Conservation (phyloP, 2,797 vertebrate species). For the Morelia viridis region DNA sequence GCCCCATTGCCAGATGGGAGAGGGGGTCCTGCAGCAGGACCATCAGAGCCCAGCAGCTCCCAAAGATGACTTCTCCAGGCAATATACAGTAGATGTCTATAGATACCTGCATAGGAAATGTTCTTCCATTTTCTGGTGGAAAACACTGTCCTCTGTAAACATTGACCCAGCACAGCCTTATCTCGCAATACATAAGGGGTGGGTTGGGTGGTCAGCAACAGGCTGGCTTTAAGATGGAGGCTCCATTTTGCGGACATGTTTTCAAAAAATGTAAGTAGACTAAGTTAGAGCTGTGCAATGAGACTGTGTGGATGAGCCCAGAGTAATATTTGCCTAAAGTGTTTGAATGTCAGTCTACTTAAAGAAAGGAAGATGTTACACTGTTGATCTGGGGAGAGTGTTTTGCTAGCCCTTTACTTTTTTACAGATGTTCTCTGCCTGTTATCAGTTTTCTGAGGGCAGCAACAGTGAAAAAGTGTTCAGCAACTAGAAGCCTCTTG, state of each 20-base stretch:
- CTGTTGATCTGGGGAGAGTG: background rate
- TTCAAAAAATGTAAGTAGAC: background rate
- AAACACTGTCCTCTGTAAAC: background rate
- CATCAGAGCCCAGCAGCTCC: background rate
- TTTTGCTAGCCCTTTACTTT: background rate
- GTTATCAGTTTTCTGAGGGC: background rate
- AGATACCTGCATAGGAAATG: background rate
- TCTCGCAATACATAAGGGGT: no score
- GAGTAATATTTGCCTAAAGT: background rate
- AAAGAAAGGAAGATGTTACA: background rate
- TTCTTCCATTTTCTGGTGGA: background rate
- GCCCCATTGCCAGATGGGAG: background rate
- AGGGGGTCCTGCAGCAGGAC: background rate
- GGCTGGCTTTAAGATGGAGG: background rate
- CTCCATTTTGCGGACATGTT: background rate
- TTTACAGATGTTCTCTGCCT: background rate
- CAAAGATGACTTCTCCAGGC: background rate
- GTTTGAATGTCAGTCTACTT: background rate
- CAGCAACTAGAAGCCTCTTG: background rate
- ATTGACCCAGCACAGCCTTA: background rate
- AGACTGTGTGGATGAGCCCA: background rate
- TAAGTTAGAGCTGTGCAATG: background rate
- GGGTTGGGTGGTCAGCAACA: background rate
- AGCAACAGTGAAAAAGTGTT: background rate
- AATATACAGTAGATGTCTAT: background rate